phyloP scores from a whole-genome alignment of 2,797 vertebrate genomes.

The Pteropus rufus region DNA sequence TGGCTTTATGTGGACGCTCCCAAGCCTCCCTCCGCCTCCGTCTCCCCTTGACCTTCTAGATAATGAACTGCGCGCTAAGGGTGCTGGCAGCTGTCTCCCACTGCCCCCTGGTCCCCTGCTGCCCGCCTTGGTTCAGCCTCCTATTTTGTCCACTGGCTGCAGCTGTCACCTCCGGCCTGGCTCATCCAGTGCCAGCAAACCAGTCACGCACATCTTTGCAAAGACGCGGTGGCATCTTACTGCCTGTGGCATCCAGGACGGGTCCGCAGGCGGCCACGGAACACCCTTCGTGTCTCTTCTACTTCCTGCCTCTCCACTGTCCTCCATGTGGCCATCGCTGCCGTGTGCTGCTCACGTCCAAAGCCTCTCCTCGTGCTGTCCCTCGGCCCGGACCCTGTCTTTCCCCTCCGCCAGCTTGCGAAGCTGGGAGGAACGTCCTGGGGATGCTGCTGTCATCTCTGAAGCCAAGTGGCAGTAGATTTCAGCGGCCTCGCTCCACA shows the following conservation, averaged over 20 bases:
- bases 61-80: fast-evolving
- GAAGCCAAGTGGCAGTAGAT: background rate
- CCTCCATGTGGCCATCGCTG: background rate
- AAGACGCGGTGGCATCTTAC: fast-evolving
- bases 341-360: no score
- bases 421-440: background rate
- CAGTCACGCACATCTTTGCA: background rate
- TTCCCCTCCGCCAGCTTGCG: background rate
- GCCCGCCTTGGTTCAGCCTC: background rate
- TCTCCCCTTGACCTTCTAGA: background rate
- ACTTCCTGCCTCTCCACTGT: background rate
- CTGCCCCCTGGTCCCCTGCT: background rate
- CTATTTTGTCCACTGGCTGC: background rate
- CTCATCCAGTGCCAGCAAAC: no score
- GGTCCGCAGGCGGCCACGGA: background rate
- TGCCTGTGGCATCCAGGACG: background rate
- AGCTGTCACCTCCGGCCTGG: background rate
- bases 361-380: background rate
- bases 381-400: background rate
- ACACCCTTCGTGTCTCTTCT: fast-evolving
- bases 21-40: fast-evolving
- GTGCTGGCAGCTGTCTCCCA: background rate
- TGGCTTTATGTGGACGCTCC: background rate
- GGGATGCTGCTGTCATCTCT: background rate
- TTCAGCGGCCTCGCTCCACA: fast-evolving